Evolutionary conservation across 2,888 invertebrate species (phyloP), one percentile per base, ranked within the genome.

Genomic region (Lepidocyrtoides sp.): DNA sequence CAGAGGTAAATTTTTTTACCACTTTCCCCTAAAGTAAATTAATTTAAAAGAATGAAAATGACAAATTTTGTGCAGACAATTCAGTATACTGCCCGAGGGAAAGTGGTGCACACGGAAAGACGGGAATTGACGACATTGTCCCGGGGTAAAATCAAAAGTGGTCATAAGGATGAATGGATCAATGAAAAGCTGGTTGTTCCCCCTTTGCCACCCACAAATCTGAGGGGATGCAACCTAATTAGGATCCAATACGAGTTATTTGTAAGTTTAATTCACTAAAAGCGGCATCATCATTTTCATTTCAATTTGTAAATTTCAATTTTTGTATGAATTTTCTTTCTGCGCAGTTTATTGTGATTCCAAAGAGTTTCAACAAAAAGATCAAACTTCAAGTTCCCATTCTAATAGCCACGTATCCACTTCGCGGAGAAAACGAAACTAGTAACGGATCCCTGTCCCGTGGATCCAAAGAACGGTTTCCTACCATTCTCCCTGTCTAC

Each of bases 141-240:
- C 75, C 96, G 97, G 94, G 98, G 98, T 66, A 98, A 98, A 96
- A 97, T 98, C 93, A 96, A 97, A 23, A 97, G 98, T 0, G 98
- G 98, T 57, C 97, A 97, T 94, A 96, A 97, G 91, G 98, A 98
- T 95, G 97, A 97, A 95, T 98, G 98, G 98, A 96, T 97, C 92
- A 97, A 97, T 95, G 98, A 98, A 95, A 97, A 98, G 95, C 96
- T 99, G 87, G 98, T 98, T 95, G 98, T 99, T 93, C 99, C 99
- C 91, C 98, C 99, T 36, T 96, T 99, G 94, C 99, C 99, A 92
- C 99, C 99, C 51, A 99, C 99, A 92, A 98, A 98, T 96, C 96
- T 99, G 87, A 96, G 98, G 94, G 98, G 98, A 89, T 99, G 99
- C 95, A 98, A 98, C 95, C 97, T 99, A 94, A 99, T 99, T 95